These are phyloP conservation scores for Emydocephalus ijimae DNA, from an alignment of 2,113 vertebrate species.

Conservation along the genomic window DNA sequence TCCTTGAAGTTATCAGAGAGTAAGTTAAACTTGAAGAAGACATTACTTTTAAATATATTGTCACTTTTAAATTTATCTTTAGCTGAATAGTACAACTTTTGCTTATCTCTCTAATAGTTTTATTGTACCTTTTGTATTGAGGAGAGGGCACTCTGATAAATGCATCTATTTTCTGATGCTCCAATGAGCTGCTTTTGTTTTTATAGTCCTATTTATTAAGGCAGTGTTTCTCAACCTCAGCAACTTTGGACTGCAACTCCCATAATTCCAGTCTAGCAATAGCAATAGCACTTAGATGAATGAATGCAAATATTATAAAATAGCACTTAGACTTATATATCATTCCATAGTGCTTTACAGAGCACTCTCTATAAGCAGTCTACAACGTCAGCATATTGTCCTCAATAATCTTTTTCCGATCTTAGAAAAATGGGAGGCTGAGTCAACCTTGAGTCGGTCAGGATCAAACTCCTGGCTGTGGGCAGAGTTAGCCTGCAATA, in stretches of 20 bases:
- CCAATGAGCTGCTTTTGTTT: background rate
- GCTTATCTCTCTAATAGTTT: background rate
- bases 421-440: too few relatives aligned
- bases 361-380: too few relatives aligned
- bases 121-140: background rate
- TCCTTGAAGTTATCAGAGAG: background rate
- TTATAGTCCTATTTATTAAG: background rate
- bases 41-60: background rate
- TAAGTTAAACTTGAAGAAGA: background rate
- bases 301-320: too few relatives aligned
- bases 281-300: too few relatives aligned
- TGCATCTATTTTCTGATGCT: background rate
- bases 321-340: too few relatives aligned
- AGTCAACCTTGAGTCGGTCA: too few relatives aligned
- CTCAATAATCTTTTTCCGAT: too few relatives aligned
- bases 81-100: background rate
- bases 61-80: background rate
- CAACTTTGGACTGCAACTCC: background rate
- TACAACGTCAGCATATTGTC: too few relatives aligned
- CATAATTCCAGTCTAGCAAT: background rate
- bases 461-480: too few relatives aligned
- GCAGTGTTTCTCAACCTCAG: background rate
- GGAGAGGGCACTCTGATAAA: background rate
- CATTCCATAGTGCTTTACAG: too few relatives aligned
- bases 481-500: too few relatives aligned